Percentiles rank a stretch among this genome's conserved stretches.
phyloP scores from a whole-genome alignment of 2,888 invertebrate genomes.

The Hypomecis atomaria region DNA sequence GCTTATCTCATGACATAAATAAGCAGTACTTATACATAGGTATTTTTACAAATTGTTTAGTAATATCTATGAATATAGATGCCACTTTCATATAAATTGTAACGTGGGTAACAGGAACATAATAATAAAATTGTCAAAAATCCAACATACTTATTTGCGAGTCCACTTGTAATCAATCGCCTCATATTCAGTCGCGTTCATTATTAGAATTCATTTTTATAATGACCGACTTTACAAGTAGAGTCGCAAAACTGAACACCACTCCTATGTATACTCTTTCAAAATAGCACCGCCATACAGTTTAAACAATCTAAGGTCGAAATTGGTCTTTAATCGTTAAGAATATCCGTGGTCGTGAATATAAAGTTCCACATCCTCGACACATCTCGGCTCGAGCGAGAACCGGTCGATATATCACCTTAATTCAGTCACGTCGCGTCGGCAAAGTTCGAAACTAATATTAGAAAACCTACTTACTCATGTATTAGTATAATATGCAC shows the following conservation, averaged over 20 bases:
- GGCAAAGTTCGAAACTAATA: slow-evolving; percentile 23
- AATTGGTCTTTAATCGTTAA: slow-evolving; percentile 56
- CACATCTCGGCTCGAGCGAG: slow-evolving; percentile 21
- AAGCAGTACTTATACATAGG: slow-evolving; percentile 1
- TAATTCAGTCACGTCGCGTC: slow-evolving; percentile 22
- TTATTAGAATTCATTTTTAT: not conserved
- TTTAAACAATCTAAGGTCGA: slow-evolving; percentile 51
- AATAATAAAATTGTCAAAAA: slow-evolving; percentile 73
- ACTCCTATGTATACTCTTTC: slow-evolving; percentile 70
- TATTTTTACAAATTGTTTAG: slow-evolving; percentile 8
- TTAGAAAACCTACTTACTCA: slow-evolving; percentile 22
- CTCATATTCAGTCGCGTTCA: not conserved
- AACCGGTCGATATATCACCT: slow-evolving; percentile 7
- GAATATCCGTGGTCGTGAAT: slow-evolving; percentile 11
- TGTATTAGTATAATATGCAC: slow-evolving; percentile 21
- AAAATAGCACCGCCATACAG: slow-evolving; percentile 81
- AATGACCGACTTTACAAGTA: slow-evolving; percentile 50
- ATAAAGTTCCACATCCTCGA: slow-evolving; percentile 14
- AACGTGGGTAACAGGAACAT: slow-evolving; percentile 68
- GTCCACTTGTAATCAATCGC: slow-evolving; percentile 50
- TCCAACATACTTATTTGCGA: slow-evolving; percentile 64
- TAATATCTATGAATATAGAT: slow-evolving; percentile 32
- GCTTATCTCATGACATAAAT: not conserved
- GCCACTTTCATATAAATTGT: slow-evolving; percentile 40
- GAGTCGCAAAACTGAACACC: slow-evolving; percentile 61